Conservation (phyloP, 2,113 vertebrate genomes). For the Melospiza georgiana region DNA sequence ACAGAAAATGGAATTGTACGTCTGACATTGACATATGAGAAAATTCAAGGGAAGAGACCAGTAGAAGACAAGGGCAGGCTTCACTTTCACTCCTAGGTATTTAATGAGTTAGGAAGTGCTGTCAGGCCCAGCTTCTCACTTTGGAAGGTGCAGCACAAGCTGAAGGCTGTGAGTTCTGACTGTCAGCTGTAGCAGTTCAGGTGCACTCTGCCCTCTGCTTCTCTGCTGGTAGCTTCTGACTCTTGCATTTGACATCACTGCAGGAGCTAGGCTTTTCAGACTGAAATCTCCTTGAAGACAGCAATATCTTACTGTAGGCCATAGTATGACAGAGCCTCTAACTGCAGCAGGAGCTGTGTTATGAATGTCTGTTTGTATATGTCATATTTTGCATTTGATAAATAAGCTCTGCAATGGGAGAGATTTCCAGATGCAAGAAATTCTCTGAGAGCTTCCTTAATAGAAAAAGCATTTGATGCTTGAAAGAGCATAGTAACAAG, state of each 20-base stretch:
- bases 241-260: background rate
- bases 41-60: background rate
- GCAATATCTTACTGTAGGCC: background rate
- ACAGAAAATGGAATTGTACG: background rate
- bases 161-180: background rate
- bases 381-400: background rate
- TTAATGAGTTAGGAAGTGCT: background rate
- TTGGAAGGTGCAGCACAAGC: background rate
- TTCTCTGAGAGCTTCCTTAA: constrained; percentile 22
- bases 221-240: background rate
- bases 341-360: background rate
- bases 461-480: constrained; percentile 21
- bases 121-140: background rate
- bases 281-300: background rate
- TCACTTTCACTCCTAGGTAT: background rate
- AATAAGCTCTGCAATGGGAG: background rate
- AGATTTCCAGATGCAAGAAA: constrained; percentile 5
- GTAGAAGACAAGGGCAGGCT: background rate
- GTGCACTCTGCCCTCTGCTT: background rate
- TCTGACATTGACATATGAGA: background rate
- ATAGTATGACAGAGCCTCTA: background rate
- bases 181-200: background rate
- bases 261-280: background rate
- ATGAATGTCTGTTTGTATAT: background rate
- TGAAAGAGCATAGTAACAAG: constrained; percentile 55